Evolutionary conservation across 2,888 invertebrate species (phyloP).

Genomic region (Diachrysia chrysitis): DNA sequence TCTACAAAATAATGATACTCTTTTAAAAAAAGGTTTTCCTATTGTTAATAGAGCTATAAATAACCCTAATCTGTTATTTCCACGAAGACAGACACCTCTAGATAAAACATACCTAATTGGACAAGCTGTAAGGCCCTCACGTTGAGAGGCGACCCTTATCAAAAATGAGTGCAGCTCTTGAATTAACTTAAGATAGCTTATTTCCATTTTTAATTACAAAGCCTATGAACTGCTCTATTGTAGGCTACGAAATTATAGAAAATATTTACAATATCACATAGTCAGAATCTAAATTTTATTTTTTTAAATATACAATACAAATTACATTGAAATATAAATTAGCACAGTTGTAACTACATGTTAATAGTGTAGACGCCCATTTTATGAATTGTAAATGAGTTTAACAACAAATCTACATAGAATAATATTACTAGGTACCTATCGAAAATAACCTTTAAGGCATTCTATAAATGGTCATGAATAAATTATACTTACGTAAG

Average conservation of each 20-base stretch:
- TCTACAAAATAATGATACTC: background rate
- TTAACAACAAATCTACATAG: conserved; percentile 14
- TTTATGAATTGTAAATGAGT: conserved; percentile 13
- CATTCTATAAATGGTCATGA: conserved; percentile 13
- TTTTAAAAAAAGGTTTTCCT: background rate
- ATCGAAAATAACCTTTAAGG: conserved; percentile 29
- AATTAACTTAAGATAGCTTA: conserved; percentile 70
- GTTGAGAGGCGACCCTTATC: conserved; percentile 83
- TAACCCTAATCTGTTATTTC: conserved; percentile 20
- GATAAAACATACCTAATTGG: conserved; percentile 83
- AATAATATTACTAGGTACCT: conserved; percentile 19
- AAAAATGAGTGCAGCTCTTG: conserved; percentile 70
- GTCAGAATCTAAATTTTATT: background rate
- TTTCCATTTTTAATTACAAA: conserved; percentile 68
- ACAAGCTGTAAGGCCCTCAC: conserved; percentile 78
- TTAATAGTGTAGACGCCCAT: conserved; percentile 9
- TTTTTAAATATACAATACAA: background rate
- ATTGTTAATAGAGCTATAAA: background rate
- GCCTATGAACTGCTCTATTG: conserved; percentile 7
- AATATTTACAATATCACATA: background rate
- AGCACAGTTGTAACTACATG: background rate
- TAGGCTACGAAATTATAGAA: conserved; percentile 3
- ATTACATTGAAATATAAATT: background rate
- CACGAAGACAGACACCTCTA: conserved; percentile 70
- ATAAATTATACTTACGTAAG: conserved; percentile 68